phyloP scores from a whole-genome alignment of 2,113 vertebrate genomes.

The Lophura nycthemera region DNA sequence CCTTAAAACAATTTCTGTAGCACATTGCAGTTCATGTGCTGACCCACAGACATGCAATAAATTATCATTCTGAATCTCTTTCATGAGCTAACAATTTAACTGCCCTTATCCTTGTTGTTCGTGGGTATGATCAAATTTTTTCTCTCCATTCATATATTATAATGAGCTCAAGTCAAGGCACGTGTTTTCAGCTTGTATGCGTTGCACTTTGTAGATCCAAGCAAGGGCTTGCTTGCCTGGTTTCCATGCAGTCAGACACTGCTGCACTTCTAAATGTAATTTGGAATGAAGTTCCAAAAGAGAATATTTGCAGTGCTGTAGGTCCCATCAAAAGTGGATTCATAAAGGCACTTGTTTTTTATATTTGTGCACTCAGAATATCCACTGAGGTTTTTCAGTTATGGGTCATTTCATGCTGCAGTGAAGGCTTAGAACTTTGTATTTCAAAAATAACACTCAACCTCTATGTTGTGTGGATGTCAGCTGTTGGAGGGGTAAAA shows the following conservation, averaged over 20 bases:
- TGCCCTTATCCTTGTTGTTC: neutral
- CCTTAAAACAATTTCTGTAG: neutral
- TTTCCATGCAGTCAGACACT: neutral
- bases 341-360: neutral
- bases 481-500: too few relatives aligned
- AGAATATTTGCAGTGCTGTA: neutral
- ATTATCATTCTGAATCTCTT: neutral
- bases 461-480: accelerated
- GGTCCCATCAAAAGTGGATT: neutral
- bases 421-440: neutral
- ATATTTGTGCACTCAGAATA: neutral
- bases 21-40: neutral
- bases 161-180: neutral
- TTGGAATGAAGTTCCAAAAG: neutral
- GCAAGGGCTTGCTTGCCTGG: neutral
- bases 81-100: neutral
- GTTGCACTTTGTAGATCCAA: neutral
- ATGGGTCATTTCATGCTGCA: neutral
- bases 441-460: neutral
- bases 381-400: neutral
- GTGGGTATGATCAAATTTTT: neutral
- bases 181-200: neutral
- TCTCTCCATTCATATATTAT: neutral
- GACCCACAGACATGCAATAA: neutral
- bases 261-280: neutral